Conservation (phyloP, 2,797 vertebrate species). For the Sebastes jordani region DNA sequence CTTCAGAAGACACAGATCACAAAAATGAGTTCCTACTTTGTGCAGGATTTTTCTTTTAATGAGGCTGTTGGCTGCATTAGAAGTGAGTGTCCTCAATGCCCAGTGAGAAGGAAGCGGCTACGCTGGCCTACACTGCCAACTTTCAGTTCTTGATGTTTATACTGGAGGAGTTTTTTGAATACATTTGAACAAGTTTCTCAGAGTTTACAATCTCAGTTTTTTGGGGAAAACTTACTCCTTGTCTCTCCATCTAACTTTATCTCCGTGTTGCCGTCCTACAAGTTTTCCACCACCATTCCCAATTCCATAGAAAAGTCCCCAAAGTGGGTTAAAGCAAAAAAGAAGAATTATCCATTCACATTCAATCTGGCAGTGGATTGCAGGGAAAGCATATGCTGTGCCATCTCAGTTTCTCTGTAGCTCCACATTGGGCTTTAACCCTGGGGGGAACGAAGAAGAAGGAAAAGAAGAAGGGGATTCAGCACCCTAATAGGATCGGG, state of each 20-base stretch:
- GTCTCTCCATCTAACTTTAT: constrained; percentile 3
- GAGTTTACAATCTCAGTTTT: background rate
- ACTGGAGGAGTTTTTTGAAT: background rate
- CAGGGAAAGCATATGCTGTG: background rate
- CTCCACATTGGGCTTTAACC: constrained; percentile 16
- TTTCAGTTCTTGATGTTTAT: background rate
- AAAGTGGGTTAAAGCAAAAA: constrained; percentile 21
- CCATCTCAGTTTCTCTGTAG: constrained; percentile 17
- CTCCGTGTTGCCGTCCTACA: background rate
- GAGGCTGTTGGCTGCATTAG: constrained; percentile 26
- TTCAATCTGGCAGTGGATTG: constrained; percentile 1
- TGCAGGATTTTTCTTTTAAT: constrained; percentile 20
- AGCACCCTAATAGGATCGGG: constrained; percentile 1
- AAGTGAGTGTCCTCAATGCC: constrained; percentile 11
- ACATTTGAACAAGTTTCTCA: constrained; percentile 5
- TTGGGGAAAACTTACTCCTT: background rate
- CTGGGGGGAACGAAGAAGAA: background rate
- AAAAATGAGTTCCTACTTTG: constrained; percentile 10
- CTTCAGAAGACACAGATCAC: constrained; percentile 28
- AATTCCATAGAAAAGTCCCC: constrained; percentile 3
- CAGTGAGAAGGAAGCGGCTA: background rate
- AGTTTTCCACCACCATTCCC: background rate
- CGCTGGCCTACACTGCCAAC: background rate
- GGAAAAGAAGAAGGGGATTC: background rate
- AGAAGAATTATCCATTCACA: constrained; percentile 3